phyloP scores from a whole-genome alignment of 1,140 invertebrate species.

The Pseudoatta argentina region DNA sequence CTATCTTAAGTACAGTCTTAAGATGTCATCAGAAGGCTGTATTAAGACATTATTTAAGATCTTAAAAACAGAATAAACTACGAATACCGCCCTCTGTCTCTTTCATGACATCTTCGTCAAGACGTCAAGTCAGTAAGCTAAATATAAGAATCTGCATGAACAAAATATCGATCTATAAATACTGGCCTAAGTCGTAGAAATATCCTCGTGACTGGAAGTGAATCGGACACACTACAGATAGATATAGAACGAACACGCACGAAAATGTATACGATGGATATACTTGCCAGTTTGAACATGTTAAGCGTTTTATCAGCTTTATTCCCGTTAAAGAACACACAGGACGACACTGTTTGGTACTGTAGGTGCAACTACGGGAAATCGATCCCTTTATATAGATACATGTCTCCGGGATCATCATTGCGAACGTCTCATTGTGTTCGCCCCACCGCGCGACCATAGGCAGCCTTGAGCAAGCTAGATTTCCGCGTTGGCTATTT shows the following conservation, averaged over 20 bases:
- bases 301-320: constrained; percentile 77
- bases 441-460: constrained; percentile 48
- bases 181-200: neutral
- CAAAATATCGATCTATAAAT: too few relatives aligned
- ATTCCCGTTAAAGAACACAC: constrained; percentile 68
- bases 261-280: constrained; percentile 35
- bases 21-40: too few relatives aligned
- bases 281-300: constrained; percentile 78
- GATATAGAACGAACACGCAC: neutral
- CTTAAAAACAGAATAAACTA: too few relatives aligned
- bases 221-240: neutral
- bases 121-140: too few relatives aligned
- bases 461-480: constrained; percentile 39
- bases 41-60: too few relatives aligned
- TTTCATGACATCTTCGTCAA: too few relatives aligned
- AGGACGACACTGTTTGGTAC: constrained; percentile 58
- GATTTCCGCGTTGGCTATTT: constrained; percentile 57
- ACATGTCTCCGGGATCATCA: constrained; percentile 57
- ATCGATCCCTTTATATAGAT: constrained; percentile 72
- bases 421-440: constrained; percentile 52
- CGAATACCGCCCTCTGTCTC: too few relatives aligned
- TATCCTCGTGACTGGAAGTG: neutral
- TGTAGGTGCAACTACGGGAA: constrained; percentile 55
- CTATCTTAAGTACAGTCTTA: too few relatives aligned
- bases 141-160: too few relatives aligned